These are phyloP conservation scores for Oophaga pumilio DNA, from an alignment of 2,113 vertebrate genomes.

Conservation along the genomic window DNA sequence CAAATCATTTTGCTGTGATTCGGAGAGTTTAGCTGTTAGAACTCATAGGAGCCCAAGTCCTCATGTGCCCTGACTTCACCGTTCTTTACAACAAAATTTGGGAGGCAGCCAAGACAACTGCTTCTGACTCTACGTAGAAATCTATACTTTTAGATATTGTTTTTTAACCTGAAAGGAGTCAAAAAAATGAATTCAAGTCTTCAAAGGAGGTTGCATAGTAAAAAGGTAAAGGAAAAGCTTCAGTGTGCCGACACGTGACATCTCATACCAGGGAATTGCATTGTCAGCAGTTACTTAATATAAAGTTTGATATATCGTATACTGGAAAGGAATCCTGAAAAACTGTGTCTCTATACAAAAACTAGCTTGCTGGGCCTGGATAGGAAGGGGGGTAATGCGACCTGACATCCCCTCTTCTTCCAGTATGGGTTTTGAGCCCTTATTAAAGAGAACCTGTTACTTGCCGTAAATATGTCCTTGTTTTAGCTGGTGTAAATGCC, in stretches of 20 bases:
- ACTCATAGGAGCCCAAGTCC: not conserved
- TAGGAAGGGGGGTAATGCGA: too few species aligned
- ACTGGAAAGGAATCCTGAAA: too few species aligned
- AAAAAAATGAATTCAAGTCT: not conserved
- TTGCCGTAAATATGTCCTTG: too few species aligned
- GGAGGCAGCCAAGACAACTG: not conserved
- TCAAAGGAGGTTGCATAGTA: not conserved
- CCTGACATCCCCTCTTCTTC: too few species aligned
- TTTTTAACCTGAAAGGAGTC: not conserved
- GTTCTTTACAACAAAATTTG: not conserved
- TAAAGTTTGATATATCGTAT: not conserved
- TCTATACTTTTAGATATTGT: not conserved
- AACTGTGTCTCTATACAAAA: too few species aligned
- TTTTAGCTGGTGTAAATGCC: too few species aligned
- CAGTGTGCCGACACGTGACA: not conserved
- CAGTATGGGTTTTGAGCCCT: too few species aligned
- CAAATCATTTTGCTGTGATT: not conserved
- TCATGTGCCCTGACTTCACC: not conserved
- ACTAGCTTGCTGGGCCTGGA: too few species aligned
- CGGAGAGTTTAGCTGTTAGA: not conserved
- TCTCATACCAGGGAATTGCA: not conserved
- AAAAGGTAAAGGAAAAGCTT: not conserved
- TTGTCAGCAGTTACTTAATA: not conserved
- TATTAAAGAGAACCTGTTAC: too few species aligned
- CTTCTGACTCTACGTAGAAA: not conserved